These are phyloP conservation scores for Scaptodrosophila lebanonensis DNA, from an alignment of 1,140 invertebrate species.

Conservation along the genomic window DNA sequence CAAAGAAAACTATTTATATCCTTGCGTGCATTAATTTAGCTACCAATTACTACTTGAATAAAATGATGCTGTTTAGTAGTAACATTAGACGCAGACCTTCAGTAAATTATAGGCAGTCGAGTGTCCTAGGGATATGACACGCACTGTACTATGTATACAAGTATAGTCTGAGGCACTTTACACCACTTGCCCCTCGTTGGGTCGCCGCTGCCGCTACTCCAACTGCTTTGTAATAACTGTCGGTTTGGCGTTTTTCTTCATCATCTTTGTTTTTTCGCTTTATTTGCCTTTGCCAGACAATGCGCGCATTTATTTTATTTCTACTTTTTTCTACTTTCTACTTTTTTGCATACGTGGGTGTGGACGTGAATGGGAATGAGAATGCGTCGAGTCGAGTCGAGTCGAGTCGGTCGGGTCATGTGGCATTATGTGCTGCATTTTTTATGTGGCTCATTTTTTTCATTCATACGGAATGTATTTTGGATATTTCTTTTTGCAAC, in stretches of 20 bases:
- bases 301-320: constrained; percentile 69
- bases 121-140: no score
- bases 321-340: constrained; percentile 15
- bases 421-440: constrained; percentile 69
- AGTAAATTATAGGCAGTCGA: no score
- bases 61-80: no score
- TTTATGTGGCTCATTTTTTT: constrained; percentile 40
- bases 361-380: not conserved
- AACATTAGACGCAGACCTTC: no score
- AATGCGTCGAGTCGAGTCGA: constrained; percentile 24
- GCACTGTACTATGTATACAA: no score
- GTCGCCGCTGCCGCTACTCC: not conserved
- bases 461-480: constrained; percentile 14
- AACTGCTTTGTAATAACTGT: constrained; percentile 66
- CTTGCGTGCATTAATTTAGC: no score
- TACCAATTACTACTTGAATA: no score
- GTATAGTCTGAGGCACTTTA: no score
- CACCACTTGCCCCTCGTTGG: constrained; percentile 8
- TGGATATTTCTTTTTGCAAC: constrained; percentile 28
- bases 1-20: no score
- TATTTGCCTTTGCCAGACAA: constrained; percentile 59
- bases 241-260: constrained; percentile 69
- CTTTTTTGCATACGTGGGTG: constrained; percentile 6
- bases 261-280: constrained; percentile 47
- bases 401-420: constrained; percentile 55